Evolutionary conservation across 2,888 invertebrate genomes (phyloP).

Genomic region (Scaptomyza polygonia): DNA sequence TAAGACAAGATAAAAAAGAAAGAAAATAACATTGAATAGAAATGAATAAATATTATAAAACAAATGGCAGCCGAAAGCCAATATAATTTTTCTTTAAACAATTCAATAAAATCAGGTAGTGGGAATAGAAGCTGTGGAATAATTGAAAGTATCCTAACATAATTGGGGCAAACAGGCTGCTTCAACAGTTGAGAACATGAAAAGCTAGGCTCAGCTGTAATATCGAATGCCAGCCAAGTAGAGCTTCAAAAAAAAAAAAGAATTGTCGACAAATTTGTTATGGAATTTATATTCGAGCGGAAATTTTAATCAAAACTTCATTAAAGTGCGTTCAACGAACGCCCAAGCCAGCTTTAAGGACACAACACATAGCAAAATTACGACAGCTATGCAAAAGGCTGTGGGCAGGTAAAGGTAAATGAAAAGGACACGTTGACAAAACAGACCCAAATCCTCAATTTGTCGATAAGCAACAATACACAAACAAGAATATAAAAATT

Average conservation of each 20-base stretch:
- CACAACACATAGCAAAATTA: slow-evolving; percentile 36
- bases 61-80: not conserved
- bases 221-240: slow-evolving; percentile 18
- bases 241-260: slow-evolving; percentile 8
- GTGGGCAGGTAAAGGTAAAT: slow-evolving; percentile 1
- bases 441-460: slow-evolving; percentile 38
- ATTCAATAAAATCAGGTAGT: not conserved
- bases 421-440: slow-evolving; percentile 33
- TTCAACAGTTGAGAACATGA: slow-evolving; percentile 28
- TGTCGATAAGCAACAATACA: slow-evolving; percentile 24
- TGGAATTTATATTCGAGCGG: slow-evolving; percentile 45
- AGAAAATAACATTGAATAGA: slow-evolving; percentile 2
- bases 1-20: slow-evolving; percentile 6
- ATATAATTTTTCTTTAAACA: slow-evolving; percentile 31
- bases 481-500: not conserved
- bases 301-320: slow-evolving; percentile 75
- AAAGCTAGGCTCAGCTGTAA: slow-evolving; percentile 13
- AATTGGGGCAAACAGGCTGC: slow-evolving; percentile 43
- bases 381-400: slow-evolving; percentile 37
- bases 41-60: not conserved
- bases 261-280: slow-evolving; percentile 37
- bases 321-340: slow-evolving; percentile 19
- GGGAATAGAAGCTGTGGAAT: slow-evolving; percentile 4
- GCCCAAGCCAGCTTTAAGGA: slow-evolving; percentile 1
- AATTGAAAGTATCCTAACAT: slow-evolving; percentile 46